Percentiles rank a stretch among this genome's conserved stretches.
Conservation (phyloP, 2,797 vertebrate genomes). For the Cheirogaleus major region DNA sequence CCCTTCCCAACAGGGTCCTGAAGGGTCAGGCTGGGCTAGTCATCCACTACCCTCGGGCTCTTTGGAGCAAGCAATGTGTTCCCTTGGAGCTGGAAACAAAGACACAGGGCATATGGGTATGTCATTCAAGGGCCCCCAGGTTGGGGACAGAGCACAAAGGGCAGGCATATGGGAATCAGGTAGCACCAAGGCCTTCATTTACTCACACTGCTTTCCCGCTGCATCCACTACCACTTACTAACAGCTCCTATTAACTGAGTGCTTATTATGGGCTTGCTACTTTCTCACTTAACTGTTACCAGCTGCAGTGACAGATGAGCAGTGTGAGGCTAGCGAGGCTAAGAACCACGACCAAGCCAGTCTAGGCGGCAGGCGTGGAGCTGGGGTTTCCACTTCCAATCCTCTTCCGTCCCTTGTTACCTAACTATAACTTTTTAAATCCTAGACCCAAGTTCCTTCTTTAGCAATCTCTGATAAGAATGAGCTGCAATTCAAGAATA, state of each 20-base stretch:
- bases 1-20: not conserved
- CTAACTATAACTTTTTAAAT: not conserved
- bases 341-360: not conserved
- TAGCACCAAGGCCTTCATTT: not conserved
- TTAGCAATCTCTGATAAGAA: conserved; percentile 43
- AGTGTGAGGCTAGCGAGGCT: not conserved
- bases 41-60: not conserved
- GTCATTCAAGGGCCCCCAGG: not conserved
- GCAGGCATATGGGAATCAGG: not conserved
- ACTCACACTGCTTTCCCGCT: not conserved
- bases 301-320: not conserved
- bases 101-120: not conserved
- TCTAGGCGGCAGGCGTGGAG: not conserved
- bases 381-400: not conserved
- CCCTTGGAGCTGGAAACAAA: not conserved
- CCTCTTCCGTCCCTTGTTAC: not conserved
- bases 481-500: conserved; percentile 4
- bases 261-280: not conserved
- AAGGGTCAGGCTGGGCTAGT: not conserved
- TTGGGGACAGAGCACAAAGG: not conserved
- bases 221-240: not conserved
- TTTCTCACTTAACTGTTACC: not conserved
- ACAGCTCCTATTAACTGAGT: not conserved
- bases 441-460: not conserved
- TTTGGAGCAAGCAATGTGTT: not conserved